Evolutionary conservation across 2,113 vertebrate species (phyloP).

Genomic region (Aspidoscelis tigris): DNA sequence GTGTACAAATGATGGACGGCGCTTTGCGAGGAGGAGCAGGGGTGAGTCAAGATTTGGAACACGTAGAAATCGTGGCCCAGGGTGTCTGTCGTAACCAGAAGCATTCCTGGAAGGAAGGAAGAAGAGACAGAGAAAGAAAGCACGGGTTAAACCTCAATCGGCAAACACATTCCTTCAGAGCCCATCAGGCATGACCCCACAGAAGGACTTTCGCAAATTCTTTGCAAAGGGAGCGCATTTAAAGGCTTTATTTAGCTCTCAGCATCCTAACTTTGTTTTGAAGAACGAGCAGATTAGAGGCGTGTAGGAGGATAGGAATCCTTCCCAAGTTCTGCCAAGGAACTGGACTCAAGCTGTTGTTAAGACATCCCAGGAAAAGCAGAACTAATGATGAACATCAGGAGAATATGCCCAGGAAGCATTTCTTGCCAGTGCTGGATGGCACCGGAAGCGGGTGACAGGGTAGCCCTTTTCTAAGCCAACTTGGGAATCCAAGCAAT

Average conservation of each 20-base stretch:
- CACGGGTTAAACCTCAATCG: slow-evolving; percentile 44
- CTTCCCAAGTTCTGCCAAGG: too few species aligned
- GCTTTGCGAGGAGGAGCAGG: slow-evolving; percentile 95
- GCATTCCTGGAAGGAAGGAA: slow-evolving; percentile 84
- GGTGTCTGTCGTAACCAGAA: slow-evolving; percentile 94
- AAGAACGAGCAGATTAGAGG: too few species aligned
- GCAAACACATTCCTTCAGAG: background rate
- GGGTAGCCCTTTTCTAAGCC: too few species aligned
- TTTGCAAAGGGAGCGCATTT: background rate
- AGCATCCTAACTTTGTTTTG: background rate
- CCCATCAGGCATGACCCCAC: background rate
- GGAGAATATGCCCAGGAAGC: too few species aligned
- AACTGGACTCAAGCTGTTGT: too few species aligned
- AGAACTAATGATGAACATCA: too few species aligned
- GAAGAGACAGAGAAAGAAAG: slow-evolving; percentile 29
- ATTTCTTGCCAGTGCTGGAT: too few species aligned
- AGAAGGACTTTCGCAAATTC: background rate
- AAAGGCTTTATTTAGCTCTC: background rate
- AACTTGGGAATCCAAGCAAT: too few species aligned
- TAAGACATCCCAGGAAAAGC: too few species aligned
- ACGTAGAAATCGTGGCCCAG: slow-evolving; percentile 97
- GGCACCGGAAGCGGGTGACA: too few species aligned
- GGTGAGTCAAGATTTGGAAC: slow-evolving; percentile 97
- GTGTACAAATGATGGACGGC: slow-evolving; percentile 98
- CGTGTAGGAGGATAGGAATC: too few species aligned